Conservation (phyloP, 2,888 invertebrate species). For the Trichopria drosophilae region DNA sequence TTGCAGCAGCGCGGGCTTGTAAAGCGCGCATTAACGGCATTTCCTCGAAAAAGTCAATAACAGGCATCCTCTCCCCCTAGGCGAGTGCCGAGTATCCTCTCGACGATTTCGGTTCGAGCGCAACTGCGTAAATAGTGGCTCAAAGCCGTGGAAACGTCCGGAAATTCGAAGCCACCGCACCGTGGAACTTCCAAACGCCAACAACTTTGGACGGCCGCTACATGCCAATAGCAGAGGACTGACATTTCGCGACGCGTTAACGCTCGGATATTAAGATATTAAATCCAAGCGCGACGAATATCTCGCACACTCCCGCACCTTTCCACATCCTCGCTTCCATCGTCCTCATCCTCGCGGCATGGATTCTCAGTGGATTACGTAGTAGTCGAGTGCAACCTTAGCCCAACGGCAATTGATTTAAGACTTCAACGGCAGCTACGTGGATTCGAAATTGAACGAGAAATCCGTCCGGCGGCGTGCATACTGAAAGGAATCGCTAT, state of each 20-base stretch:
- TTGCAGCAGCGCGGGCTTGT: no score
- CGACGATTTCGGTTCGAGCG: conserved; percentile 29
- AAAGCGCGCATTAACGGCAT: no score
- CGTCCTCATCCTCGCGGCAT: no score
- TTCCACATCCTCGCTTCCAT: conserved; percentile 2
- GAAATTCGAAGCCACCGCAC: conserved; percentile 26
- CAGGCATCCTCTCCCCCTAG: conserved; percentile 3
- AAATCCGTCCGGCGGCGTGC: conserved; percentile 35
- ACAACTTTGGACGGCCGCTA: no score
- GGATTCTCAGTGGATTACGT: no score
- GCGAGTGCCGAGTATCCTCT: conserved; percentile 18
- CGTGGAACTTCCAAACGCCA: no score
- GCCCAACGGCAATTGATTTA: conserved; percentile 52
- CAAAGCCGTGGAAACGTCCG: conserved; percentile 30
- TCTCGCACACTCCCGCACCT: conserved; percentile 11
- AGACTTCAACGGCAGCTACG: conserved; percentile 50
- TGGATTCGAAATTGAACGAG: conserved; percentile 46
- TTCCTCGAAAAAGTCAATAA: conserved; percentile 25
- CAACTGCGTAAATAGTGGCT: conserved; percentile 27
- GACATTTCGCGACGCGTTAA: neutral
- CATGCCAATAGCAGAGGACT: conserved; percentile 27
- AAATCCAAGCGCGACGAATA: conserved; percentile 46
- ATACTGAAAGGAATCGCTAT: neutral
- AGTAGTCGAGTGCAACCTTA: no score
- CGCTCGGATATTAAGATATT: conserved; percentile 46